These are phyloP conservation scores for Romanogobio albipinnatus DNA, from an alignment of 2,113 vertebrate species.

Conservation along the genomic window DNA sequence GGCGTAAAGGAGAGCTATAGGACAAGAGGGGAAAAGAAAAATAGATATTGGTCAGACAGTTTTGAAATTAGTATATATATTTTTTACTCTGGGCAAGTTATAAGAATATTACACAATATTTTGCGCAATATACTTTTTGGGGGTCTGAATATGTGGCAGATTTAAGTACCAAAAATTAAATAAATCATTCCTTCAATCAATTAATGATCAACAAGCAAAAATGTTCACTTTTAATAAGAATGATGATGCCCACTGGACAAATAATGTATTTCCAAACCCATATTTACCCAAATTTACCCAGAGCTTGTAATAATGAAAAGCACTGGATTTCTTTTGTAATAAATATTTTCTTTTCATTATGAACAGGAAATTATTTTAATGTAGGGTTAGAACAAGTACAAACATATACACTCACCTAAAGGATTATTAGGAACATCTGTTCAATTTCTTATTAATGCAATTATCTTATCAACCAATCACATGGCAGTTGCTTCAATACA, in stretches of 20 bases:
- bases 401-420: no score
- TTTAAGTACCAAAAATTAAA: background rate
- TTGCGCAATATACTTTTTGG: no score
- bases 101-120: no score
- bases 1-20: slow-evolving; percentile 94
- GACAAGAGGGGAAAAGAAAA: slow-evolving; percentile 1
- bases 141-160: no score
- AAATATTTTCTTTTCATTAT: background rate
- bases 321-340: background rate
- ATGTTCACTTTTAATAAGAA: background rate
- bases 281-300: background rate
- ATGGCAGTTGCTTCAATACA: no score
- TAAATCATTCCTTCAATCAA: background rate
- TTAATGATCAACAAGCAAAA: no score
- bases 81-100: no score
- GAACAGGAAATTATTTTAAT: background rate
- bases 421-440: no score
- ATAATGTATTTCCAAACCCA: background rate
- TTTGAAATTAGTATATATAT: background rate
- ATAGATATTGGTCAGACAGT: background rate
- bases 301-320: background rate
- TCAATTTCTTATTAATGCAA: no score
- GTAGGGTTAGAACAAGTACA: background rate
- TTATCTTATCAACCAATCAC: no score
- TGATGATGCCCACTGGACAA: background rate